Evolutionary conservation across 2,888 invertebrate genomes (phyloP).

Genomic region (Clepsis dumicolana): DNA sequence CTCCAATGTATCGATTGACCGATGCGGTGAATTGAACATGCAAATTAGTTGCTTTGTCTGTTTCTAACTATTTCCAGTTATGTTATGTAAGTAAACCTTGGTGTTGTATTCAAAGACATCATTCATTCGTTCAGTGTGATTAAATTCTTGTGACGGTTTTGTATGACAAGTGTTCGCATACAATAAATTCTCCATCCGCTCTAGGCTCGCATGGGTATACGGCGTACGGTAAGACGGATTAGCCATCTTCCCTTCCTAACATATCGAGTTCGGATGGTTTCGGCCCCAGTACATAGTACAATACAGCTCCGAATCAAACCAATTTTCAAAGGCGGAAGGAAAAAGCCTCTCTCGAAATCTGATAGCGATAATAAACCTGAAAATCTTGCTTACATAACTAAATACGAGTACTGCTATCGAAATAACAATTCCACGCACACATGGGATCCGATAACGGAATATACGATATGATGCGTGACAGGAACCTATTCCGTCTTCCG

Average conservation of each 20-base stretch:
- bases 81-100: conserved; percentile 2
- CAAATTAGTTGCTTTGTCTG: conserved; percentile 22
- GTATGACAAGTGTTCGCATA: background rate
- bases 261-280: background rate
- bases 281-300: background rate
- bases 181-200: background rate
- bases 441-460: conserved; percentile 28
- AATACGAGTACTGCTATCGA: conserved; percentile 27
- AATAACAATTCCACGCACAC: conserved; percentile 26
- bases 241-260: background rate
- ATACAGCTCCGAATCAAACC: background rate
- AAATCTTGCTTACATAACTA: conserved; percentile 17
- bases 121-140: background rate
- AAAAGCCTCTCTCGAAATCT: background rate
- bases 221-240: background rate
- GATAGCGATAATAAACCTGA: conserved; percentile 12
- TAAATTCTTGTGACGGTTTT: background rate
- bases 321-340: conserved; percentile 3
- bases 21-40: conserved; percentile 15
- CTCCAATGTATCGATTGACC: background rate
- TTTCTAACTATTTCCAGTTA: background rate
- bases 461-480: conserved; percentile 32
- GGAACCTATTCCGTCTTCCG: conserved; percentile 19
- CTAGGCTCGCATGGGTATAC: background rate
- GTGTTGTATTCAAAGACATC: background rate